Base-by-base conservation (phyloP, 1,140 invertebrate species). In the Pseudomyrmex pallidus region DNA sequence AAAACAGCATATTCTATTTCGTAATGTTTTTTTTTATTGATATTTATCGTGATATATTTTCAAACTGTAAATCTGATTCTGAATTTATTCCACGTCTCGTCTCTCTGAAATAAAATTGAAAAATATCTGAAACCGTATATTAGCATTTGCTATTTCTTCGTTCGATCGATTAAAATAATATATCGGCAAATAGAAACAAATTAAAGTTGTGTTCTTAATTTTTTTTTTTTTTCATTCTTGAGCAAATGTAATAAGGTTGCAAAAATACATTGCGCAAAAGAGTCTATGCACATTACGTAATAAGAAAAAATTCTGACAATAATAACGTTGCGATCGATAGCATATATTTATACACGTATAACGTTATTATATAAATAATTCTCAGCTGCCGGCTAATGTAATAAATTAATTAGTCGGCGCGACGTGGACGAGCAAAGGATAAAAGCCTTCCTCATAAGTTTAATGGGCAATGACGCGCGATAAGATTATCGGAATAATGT, bases 401-500 rank as follows among this genome's bases (percentile, higher is more conserved):
- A 87, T 87, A 87, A 87, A 86, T 84, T 82, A 78, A 83, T 86
- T 83, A 80, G 78, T 22, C 72, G 64, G 44, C 64, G 46, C 57
- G 84, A 72, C 52, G 25, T 70, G 59, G 70, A 76, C 73, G 73
- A 66, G 70, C 85, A 74, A 74, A 87, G 83, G 86, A 87, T 87
- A 87, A 87, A 87, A 84, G 86, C 85, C 86, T 78, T 84, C 86
- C 66, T 80, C 86, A 78, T 87, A 87, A 87, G 85, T 87, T 86
- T 86, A 83, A 87, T 84, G 82, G 86, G 86, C 86, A 87, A 87
- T 87, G 86, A 87, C 85, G 85, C 86, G 80, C 86, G 86, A 87
- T 87, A 87, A 87, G 86, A 87, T 87, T 87, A 87, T 87, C 85
- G 85, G 85, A 87, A 87, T 87, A 87, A 87, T 87, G 86, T 87